Evolutionary conservation across 1,140 invertebrate species (phyloP).

Genomic region (Rhagoletis pomonella): DNA sequence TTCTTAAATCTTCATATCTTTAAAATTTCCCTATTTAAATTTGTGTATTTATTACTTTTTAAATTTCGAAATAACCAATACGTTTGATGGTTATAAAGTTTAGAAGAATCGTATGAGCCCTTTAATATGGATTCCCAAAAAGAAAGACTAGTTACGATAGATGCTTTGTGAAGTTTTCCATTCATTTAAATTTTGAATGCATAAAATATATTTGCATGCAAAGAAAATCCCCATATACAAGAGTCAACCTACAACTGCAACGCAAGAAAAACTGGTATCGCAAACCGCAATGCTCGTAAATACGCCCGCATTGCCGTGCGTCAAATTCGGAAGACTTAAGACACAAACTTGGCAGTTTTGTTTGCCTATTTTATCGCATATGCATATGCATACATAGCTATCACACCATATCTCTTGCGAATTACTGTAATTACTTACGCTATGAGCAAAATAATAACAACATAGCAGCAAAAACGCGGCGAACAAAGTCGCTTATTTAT

Average conservation of each 20-base stretch:
- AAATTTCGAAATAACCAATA: too few relatives aligned
- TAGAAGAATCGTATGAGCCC: too few relatives aligned
- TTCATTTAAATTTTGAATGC: neutral
- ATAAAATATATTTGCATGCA: too few relatives aligned
- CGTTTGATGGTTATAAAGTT: too few relatives aligned
- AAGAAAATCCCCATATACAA: neutral
- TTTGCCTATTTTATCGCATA: neutral
- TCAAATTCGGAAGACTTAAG: conserved; percentile 1
- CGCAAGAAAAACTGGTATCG: neutral
- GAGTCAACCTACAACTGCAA: neutral
- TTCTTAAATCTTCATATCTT: too few relatives aligned
- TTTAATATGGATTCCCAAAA: too few relatives aligned
- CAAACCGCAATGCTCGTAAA: conserved; percentile 4
- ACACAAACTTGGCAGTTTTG: neutral
- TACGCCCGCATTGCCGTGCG: neutral
- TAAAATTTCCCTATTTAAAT: too few relatives aligned
- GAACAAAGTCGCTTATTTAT: conserved; percentile 39
- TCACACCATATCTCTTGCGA: neutral
- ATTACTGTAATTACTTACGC: conserved; percentile 20
- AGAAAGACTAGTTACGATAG: too few relatives aligned
- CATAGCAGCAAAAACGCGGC: neutral
- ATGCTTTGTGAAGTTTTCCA: neutral
- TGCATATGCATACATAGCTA: neutral
- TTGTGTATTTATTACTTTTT: too few relatives aligned
- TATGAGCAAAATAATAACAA: conserved; percentile 29